Conservation (phyloP, 2,888 invertebrate genomes). For the Disparrhopalites patrizii region DNA sequence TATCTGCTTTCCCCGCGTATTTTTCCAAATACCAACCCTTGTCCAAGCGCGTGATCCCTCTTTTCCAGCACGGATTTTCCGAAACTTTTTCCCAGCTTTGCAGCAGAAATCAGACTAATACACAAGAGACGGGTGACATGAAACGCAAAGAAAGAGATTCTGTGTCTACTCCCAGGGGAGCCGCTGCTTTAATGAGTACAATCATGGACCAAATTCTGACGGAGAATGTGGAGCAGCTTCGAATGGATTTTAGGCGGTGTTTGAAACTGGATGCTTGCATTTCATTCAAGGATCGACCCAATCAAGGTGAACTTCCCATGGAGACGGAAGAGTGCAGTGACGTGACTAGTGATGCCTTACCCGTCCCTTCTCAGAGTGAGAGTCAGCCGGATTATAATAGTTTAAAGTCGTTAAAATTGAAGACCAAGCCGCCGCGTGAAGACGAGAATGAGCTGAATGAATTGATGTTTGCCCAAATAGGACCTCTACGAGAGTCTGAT, state of each 20-base stretch:
- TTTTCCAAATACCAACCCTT: slow-evolving; percentile 9
- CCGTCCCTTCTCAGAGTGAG: too few relatives aligned
- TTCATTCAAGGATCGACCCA: too few relatives aligned
- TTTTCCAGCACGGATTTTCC: too few relatives aligned
- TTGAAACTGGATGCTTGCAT: background rate
- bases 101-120: too few relatives aligned
- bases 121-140: too few relatives aligned
- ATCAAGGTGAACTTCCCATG: background rate
- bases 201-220: background rate
- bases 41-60: background rate
- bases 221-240: background rate
- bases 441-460: slow-evolving; percentile 1
- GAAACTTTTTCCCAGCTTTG: too few relatives aligned
- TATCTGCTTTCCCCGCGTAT: slow-evolving; percentile 3
- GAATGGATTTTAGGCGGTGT: background rate
- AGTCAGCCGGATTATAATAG: too few relatives aligned
- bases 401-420: too few relatives aligned
- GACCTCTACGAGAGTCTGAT: slow-evolving; percentile 9
- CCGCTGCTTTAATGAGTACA: background rate
- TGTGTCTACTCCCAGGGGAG: background rate
- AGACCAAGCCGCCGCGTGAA: background rate
- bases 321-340: background rate
- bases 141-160: background rate
- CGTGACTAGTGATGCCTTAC: too few relatives aligned
- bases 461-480: slow-evolving; percentile 16